A percentile compares a stretch with the other conserved stretches of the same genome.
Evolutionary conservation across 2,888 invertebrate genomes (phyloP).

Genomic region (Neoascia interrupta): DNA sequence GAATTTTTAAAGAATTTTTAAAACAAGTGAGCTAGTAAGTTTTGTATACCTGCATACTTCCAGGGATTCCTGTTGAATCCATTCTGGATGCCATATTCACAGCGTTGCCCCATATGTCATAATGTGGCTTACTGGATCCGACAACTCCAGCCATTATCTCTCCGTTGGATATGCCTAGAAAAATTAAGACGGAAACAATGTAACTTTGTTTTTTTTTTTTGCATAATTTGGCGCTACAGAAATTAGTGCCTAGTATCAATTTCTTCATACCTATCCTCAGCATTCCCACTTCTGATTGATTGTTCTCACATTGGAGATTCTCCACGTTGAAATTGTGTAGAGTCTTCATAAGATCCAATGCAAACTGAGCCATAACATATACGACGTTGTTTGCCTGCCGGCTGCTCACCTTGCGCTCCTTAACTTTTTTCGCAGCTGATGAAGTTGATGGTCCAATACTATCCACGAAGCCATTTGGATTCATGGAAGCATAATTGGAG

Average conservation of each 20-base stretch:
- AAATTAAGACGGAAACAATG: not conserved
- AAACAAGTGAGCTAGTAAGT: no score
- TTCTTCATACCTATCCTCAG: conserved; percentile 74
- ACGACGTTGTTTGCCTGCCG: conserved; percentile 80
- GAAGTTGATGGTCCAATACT: conserved; percentile 49
- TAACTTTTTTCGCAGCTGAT: conserved; percentile 14
- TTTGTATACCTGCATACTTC: conserved; percentile 86
- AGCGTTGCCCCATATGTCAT: conserved; percentile 98
- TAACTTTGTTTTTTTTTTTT: not conserved
- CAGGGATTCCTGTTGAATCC: conserved; percentile 93
- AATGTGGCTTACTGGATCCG: conserved; percentile 94
- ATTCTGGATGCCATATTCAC: conserved; percentile 98
- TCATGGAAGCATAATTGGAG: no score
- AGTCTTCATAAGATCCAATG: conserved; percentile 85
- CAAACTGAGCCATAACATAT: conserved; percentile 85
- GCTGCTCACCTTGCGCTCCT: conserved; percentile 73
- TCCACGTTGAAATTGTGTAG: conserved; percentile 83
- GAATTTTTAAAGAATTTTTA: not conserved
- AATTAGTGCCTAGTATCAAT: no score
- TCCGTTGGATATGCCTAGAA: conserved; percentile 91
- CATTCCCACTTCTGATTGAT: conserved; percentile 76
- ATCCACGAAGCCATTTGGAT: conserved; percentile 32
- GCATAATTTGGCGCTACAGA: not conserved
- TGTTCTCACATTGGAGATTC: conserved; percentile 81
- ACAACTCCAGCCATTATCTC: conserved; percentile 96